A percentile compares a stretch with the other conserved stretches of the same genome.
These are phyloP conservation scores for Listronotus bonariensis DNA, from an alignment of 1,140 invertebrate species.

Conservation along the genomic window DNA sequence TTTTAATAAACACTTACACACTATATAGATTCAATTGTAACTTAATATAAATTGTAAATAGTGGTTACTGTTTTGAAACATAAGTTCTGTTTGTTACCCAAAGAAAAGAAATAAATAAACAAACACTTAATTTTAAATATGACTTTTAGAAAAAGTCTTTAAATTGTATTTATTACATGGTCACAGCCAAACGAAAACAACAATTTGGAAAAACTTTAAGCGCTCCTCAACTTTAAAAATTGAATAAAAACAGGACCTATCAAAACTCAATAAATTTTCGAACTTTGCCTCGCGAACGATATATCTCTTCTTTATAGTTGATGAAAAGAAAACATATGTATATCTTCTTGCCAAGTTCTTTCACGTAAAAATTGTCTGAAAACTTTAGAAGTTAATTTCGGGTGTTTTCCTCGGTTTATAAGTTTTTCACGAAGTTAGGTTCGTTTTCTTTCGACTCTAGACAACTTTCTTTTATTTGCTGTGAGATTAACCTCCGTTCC, in stretches of 20 bases:
- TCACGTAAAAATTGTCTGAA: slow-evolving; percentile 27
- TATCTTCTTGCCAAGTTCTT: slow-evolving; percentile 15
- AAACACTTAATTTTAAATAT: too few species aligned
- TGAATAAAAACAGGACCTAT: not conserved
- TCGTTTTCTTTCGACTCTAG: slow-evolving; percentile 4
- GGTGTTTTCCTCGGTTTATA: slow-evolving; percentile 24
- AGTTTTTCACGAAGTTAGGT: slow-evolving; percentile 18
- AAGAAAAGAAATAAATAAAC: too few species aligned
- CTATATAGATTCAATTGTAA: too few species aligned
- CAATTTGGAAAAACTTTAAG: not conserved
- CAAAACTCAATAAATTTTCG: slow-evolving; percentile 1
- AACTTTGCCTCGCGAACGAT: not conserved
- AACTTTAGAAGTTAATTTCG: slow-evolving; percentile 30
- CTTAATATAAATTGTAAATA: too few species aligned
- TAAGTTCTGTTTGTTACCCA: too few species aligned
- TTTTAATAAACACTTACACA: too few species aligned
- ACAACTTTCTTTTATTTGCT: slow-evolving; percentile 23
- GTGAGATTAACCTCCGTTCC: slow-evolving; percentile 27
- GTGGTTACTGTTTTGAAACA: too few species aligned
- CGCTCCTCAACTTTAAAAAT: not conserved
- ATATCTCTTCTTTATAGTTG: slow-evolving; percentile 1
- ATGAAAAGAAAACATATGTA: slow-evolving; percentile 15
- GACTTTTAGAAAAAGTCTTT: too few species aligned
- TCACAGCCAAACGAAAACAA: too few species aligned
- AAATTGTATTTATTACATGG: too few species aligned